Evolutionary conservation across 2,888 invertebrate species (phyloP), one percentile per base, ranked within the genome.

Genomic region (Eilema depressum): DNA sequence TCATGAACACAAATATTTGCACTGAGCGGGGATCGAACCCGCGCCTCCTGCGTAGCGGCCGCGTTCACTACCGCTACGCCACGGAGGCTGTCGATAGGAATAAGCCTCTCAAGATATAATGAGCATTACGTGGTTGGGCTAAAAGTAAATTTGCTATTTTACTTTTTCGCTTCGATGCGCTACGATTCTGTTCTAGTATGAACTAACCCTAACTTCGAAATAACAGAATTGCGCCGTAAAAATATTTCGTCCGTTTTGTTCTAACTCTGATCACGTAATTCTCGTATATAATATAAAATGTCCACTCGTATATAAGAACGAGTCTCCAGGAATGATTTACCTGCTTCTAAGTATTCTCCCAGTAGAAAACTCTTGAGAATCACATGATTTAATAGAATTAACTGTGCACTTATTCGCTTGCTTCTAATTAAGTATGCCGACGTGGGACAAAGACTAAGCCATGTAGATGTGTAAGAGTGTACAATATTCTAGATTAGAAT

Each of bases 341-440:
- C 74, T 78, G 74, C 68, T 30, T 69, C 68, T 41, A 28, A 53
- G 41, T 60, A 37, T 68, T 68, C 68, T 28, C 20, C n/a, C 17
- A 65, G 30, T 56, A 33, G 25, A 53, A 75, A 77, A 73, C 75
- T 78, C 77, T 80, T 82, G 80, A 75, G 81, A 86, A 88, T 88
- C 86, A 82, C 82, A 82, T 86, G 83, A 89, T 87, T 87, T 88
- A 89, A 88, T 87, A 87, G 80, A 87, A 89, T 89, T 89, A 88
- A 86, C 80, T 86, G 86, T 82, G 83, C 85, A 88, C 86, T 89
- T 88, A 88, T 89, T 89, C 87, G 80, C 84, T 79, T 79, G 83
- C 81, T 83, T 84, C 85, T 88, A 88, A 91, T 90, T 89, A 90
- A 87, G 84, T 85, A 83, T 78, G 76, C 75, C 78, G 78, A 84